Conservation (phyloP, 37 sponge, comb jelly and placozoan genomes). For the Haliclona indistincta region DNA sequence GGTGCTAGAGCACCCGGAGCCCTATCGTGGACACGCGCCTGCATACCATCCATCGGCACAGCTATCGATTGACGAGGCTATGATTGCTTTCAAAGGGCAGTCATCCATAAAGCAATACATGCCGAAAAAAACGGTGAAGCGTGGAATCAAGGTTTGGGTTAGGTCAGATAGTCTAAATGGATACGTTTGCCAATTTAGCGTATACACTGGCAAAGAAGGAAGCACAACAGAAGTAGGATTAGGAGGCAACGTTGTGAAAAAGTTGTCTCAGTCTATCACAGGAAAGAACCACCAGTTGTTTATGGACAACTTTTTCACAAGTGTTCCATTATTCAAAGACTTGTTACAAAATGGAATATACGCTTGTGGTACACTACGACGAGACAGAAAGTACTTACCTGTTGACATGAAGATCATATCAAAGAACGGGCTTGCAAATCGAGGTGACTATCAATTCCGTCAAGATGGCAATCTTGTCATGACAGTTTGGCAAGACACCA, state of each 20-base stretch:
- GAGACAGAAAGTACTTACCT: neutral
- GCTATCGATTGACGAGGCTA: constrained; percentile 8
- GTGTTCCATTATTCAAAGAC: constrained; percentile 13
- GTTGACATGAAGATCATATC: neutral
- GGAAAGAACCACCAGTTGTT: constrained; percentile 29
- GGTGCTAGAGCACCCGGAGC: too few relatives aligned
- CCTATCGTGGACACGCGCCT: too few relatives aligned
- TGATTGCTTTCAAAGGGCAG: constrained; percentile 21
- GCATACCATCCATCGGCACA: neutral
- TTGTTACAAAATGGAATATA: constrained; percentile 11
- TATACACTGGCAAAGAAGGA: constrained; percentile 32
- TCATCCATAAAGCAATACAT: too few relatives aligned
- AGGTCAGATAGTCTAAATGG: constrained; percentile 24
- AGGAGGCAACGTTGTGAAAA: constrained; percentile 23
- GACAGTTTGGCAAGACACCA: constrained; percentile 5
- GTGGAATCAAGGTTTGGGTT: constrained; percentile 37
- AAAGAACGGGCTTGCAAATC: neutral
- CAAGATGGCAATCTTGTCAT: constrained; percentile 4
- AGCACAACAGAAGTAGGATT: constrained; percentile 4
- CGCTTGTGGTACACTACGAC: neutral
- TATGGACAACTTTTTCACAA: constrained; percentile 40
- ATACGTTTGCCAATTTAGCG: neutral
- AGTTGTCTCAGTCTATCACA: neutral
- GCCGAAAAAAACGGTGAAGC: constrained; percentile 38
- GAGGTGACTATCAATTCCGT: neutral